Percentiles rank a stretch among this genome's conserved stretches.
phyloP scores from a whole-genome alignment of 2,113 vertebrate genomes.

The Archocentrus centrarchus region DNA sequence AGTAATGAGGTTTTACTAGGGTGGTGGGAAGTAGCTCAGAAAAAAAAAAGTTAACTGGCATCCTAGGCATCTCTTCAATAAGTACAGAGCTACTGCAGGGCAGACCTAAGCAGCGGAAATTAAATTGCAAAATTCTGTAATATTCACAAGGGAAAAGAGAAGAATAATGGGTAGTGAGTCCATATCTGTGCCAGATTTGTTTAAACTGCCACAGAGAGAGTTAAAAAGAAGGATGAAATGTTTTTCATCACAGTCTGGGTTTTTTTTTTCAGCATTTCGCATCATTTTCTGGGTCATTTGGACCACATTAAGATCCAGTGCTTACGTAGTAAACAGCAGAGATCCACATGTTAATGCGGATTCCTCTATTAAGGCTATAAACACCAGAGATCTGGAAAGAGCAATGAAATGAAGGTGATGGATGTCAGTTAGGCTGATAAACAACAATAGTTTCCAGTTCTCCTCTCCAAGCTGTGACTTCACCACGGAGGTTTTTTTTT shows the following conservation, averaged over 20 bases:
- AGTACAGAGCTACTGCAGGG: not conserved
- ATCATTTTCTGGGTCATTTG: conserved; percentile 37
- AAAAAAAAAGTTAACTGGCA: not conserved
- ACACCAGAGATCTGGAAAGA: conserved; percentile 55
- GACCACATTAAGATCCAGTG: not conserved
- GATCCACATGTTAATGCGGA: conserved; percentile 11
- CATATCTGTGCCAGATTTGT: conserved; percentile 18
- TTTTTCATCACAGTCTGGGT: not conserved
- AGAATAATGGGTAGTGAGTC: not conserved
- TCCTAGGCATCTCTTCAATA: conserved; percentile 9
- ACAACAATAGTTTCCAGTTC: conserved; percentile 66
- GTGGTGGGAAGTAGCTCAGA: not conserved
- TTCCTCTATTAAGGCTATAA: conserved; percentile 28
- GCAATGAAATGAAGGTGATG: conserved; percentile 50
- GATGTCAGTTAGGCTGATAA: conserved; percentile 69
- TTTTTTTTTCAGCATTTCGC: not conserved
- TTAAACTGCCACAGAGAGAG: not conserved
- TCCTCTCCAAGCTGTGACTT: conserved; percentile 70
- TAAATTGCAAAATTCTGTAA: conserved; percentile 8
- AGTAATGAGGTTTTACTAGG: conserved; percentile 1
- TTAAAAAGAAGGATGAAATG: not conserved
- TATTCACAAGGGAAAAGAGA: not conserved
- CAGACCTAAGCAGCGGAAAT: not conserved
- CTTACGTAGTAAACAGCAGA: conserved; percentile 30
- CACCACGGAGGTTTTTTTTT: conserved; percentile 59